A percentile compares a stretch with the other conserved stretches of the same genome.
Conservation (phyloP, 2,113 vertebrate species). For the Phainopepla nitens region DNA sequence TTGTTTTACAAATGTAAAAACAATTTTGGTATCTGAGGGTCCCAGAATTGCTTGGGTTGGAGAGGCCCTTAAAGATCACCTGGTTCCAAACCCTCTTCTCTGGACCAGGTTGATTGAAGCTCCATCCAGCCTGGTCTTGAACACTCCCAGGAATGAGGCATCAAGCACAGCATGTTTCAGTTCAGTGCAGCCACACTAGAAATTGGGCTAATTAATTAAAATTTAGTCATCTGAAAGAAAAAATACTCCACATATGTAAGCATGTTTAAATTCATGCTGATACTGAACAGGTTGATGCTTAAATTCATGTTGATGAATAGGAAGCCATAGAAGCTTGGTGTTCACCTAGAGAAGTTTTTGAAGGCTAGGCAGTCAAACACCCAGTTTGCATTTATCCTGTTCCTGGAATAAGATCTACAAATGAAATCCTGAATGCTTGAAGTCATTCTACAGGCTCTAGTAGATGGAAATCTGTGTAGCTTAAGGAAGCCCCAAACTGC, state of each 20-base stretch:
- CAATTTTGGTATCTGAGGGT: background rate
- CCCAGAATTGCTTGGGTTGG: background rate
- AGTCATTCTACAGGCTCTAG: background rate
- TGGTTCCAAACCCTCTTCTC: background rate
- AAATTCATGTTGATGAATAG: background rate
- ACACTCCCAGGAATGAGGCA: background rate
- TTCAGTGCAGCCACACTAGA: background rate
- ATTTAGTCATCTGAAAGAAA: background rate
- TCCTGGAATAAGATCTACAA: background rate
- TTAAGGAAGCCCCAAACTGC: background rate
- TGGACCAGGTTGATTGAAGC: background rate
- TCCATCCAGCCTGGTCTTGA: background rate
- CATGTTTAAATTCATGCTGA: background rate
- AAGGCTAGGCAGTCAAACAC: background rate
- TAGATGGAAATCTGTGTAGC: background rate
- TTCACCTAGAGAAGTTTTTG: background rate
- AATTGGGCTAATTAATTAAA: background rate
- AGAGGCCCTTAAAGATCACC: background rate
- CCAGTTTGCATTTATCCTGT: background rate
- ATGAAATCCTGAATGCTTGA: background rate
- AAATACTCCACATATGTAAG: background rate
- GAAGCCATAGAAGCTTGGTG: background rate
- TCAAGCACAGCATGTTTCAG: background rate
- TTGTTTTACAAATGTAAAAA: background rate
- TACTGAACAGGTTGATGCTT: no score